Evolutionary conservation across 2,888 invertebrate species (phyloP).

Genomic region (Caenorhabditis zanzibari): DNA sequence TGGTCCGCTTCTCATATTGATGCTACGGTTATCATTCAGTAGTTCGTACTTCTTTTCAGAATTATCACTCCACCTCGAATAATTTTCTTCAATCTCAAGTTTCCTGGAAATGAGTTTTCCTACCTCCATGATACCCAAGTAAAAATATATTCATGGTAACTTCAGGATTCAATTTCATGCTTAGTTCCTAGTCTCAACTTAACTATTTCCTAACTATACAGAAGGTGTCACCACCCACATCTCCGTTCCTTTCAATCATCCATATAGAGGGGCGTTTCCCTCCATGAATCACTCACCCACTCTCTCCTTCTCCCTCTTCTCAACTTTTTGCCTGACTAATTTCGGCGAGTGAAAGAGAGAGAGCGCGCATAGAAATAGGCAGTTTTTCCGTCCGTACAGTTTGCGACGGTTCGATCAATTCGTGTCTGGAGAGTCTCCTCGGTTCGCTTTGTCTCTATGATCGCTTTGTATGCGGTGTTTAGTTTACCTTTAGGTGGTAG

Average conservation of each 20-base stretch:
- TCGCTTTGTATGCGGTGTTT: slow-evolving; percentile 14
- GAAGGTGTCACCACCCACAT: neutral
- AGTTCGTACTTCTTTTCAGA: too few species aligned
- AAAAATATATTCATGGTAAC: too few species aligned
- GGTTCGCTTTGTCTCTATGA: neutral
- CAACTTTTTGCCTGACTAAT: slow-evolving; percentile 55
- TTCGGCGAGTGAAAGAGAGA: slow-evolving; percentile 23
- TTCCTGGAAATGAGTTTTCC: too few species aligned
- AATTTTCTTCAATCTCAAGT: too few species aligned
- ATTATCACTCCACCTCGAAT: too few species aligned
- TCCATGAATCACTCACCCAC: slow-evolving; percentile 28
- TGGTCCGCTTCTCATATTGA: too few species aligned
- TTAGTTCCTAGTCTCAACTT: too few species aligned
- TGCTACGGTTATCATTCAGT: too few species aligned
- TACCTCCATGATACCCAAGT: too few species aligned
- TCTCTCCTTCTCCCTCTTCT: slow-evolving; percentile 1
- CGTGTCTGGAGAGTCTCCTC: slow-evolving; percentile 10
- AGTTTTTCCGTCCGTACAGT: slow-evolving; percentile 41
- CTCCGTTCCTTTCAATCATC: slow-evolving; percentile 25
- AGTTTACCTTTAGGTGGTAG: slow-evolving; percentile 30
- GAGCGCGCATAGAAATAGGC: neutral
- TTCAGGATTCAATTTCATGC: too few species aligned
- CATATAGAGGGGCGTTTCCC: slow-evolving; percentile 21
- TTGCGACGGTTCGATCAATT: slow-evolving; percentile 37
- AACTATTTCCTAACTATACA: too few species aligned